Conservation (phyloP, 2,888 invertebrate genomes). For the Coenonympha arcania region DNA sequence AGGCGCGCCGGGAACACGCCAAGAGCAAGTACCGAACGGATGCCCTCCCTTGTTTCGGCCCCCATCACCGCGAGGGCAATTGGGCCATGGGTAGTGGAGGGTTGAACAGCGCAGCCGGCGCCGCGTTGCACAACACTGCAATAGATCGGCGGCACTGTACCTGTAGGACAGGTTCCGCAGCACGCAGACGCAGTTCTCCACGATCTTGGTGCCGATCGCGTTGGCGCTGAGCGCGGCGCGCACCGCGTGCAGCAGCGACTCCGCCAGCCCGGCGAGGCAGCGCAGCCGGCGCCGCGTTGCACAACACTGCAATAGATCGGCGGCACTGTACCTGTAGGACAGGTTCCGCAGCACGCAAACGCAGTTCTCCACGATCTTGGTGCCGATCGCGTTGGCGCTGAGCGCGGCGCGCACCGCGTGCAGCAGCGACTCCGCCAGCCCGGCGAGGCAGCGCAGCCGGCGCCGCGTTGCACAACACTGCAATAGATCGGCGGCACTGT, state of each 20-base stretch:
- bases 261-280: slow-evolving; percentile 92
- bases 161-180: slow-evolving; percentile 96
- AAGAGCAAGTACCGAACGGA: no score
- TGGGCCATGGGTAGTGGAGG: no score
- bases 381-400: slow-evolving; percentile 95
- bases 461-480: no score
- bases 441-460: slow-evolving; percentile 91
- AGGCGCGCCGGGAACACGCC: no score
- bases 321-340: slow-evolving; percentile 80
- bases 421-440: slow-evolving; percentile 93
- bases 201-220: slow-evolving; percentile 98
- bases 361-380: slow-evolving; percentile 99
- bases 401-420: slow-evolving; percentile 94
- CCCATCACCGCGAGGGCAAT: no score
- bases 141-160: slow-evolving; percentile 29
- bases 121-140: no score
- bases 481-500: not conserved
- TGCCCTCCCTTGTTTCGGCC: no score
- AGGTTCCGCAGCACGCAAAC: slow-evolving; percentile 97
- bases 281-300: slow-evolving; percentile 94
- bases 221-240: slow-evolving; percentile 92
- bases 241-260: slow-evolving; percentile 93
- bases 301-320: not conserved
- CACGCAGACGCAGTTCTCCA: slow-evolving; percentile 99
- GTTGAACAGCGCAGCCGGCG: no score